Base-by-base conservation (phyloP, 2,113 vertebrate genomes). In the Actenoides hombroni region DNA sequence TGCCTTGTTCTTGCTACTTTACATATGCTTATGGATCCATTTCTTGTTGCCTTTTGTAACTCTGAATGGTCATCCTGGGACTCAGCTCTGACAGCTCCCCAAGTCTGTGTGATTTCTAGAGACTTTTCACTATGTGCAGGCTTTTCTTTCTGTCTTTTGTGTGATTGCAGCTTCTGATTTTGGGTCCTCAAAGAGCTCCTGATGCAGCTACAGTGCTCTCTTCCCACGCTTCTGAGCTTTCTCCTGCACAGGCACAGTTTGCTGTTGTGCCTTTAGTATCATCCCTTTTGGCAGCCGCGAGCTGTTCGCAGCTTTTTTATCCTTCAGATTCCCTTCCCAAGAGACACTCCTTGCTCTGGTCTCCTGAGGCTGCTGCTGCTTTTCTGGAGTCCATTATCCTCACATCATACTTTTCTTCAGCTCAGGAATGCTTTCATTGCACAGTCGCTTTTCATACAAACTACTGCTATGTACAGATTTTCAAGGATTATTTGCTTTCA, bases 241-340 rank as follows among this genome's bases (percentile, higher is more conserved):
- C 37, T 44, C 71, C 37, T 86, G 78, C 82, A 88, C 75, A 95
- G 81, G 70, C 81, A 94, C 60, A 83, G 84, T 91, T 94, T 94
- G 91, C 93, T 91, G 84, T 64, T 83, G 70, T 88, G 96, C 93
- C 91, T 95, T 95, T 69, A 71, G 83, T 89, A 92, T 94, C 94
- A 92, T 79, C 48, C 76, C 65, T 94, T 96, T 92, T 85, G 93
- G 91, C 91, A 95, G 79, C 78, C 20, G 1, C 2, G 61, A 65
- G 74, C 81, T 82, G 81, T 95, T 95, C 13, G 3, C 14, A 20
- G 82, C 63, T 89, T 86, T 96, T 96, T 94, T 80, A 94, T 96
- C 93, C 84, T 88, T 95, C 92, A 96, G 59, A 92, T 96, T 95
- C 67, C 80, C 40, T 88, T 96, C 94, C 91, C 95, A 80, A 87